These are phyloP conservation scores for Microtus obscurus DNA, from an alignment of 2,797 vertebrate genomes.

Conservation along the genomic window DNA sequence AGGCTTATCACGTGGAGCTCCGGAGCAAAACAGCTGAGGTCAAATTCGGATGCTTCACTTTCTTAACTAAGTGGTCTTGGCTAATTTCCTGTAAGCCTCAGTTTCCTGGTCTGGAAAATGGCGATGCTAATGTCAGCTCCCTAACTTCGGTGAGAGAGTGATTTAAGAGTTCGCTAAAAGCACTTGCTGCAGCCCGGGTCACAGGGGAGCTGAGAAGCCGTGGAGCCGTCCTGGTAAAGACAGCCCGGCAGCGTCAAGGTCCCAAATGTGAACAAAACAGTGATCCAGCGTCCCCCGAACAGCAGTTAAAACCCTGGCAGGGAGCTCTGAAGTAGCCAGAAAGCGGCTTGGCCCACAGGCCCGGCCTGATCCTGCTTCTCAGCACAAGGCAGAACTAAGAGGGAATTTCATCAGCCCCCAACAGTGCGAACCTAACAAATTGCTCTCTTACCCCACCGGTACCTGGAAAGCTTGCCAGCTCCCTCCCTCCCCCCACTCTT, in stretches of 20 bases:
- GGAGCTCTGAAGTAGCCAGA: not conserved
- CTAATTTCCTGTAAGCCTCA: conserved; percentile 8
- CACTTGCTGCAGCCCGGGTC: not conserved
- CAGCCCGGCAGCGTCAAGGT: not conserved
- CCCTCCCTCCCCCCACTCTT: not conserved
- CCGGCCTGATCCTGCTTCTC: not conserved
- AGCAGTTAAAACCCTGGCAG: not conserved
- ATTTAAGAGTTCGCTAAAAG: not conserved
- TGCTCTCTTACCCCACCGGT: conserved; percentile 47
- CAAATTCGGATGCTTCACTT: not conserved
- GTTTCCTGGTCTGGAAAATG: conserved; percentile 44
- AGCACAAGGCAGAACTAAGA: conserved; percentile 24
- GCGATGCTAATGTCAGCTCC: not conserved
- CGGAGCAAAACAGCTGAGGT: not conserved
- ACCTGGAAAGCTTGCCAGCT: conserved; percentile 50
- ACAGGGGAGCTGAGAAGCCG: not conserved
- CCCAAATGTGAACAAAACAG: not conserved
- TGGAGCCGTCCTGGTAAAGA: not conserved
- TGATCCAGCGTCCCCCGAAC: not conserved
- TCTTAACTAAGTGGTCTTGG: not conserved
- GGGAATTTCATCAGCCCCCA: conserved; percentile 68
- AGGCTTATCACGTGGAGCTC: not conserved
- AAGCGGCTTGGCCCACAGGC: not conserved
- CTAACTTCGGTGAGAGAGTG: not conserved
- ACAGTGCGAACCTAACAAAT: conserved; percentile 19